Evolutionary conservation across 2,797 vertebrate genomes (phyloP), one percentile per base, ranked within the genome.

Genomic region (Lerista edwardsae): DNA sequence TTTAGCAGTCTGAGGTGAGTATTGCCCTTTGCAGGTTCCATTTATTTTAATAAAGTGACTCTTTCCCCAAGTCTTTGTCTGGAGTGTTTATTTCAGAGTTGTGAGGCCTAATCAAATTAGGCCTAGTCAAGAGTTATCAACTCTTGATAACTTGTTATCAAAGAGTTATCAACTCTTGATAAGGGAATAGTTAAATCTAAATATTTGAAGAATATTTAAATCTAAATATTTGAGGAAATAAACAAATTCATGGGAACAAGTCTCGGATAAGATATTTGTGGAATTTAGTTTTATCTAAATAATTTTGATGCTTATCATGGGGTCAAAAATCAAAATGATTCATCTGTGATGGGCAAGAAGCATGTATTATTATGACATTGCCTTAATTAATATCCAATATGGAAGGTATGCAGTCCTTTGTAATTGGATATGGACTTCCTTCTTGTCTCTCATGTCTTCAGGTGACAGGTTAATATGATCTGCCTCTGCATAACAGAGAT

Each of bases 91-190:
- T 51, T 51, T 14, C 47, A 51, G 47, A 14, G 12, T n/a, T n/a
- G n/a, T n/a, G n/a, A n/a, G n/a, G n/a, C n/a, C n/a, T n/a, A n/a
- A n/a, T n/a, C n/a, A n/a, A n/a, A n/a, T n/a, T n/a, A 77, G 11
- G 39, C 14, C 39, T 91, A 93, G 94, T 94, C 87, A 92, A 79
- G 83, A 92, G 80, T 82, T 92, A 94, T 92, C 93, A 91, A 74
- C 69, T 84, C n/a, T n/a, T n/a, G n/a, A n/a, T n/a, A n/a, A n/a
- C n/a, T n/a, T n/a, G n/a, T n/a, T n/a, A n/a, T n/a, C n/a, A n/a
- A n/a, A n/a, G n/a, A n/a, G n/a, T n/a, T n/a, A n/a, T n/a, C n/a
- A n/a, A n/a, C n/a, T n/a, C n/a, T n/a, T n/a, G n/a, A n/a, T n/a
- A n/a, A n/a, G n/a, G n/a, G n/a, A n/a, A n/a, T n/a, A n/a, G n/a